These are phyloP conservation scores for Nycticorax nycticorax DNA, from an alignment of 2,113 vertebrate species.

Conservation along the genomic window DNA sequence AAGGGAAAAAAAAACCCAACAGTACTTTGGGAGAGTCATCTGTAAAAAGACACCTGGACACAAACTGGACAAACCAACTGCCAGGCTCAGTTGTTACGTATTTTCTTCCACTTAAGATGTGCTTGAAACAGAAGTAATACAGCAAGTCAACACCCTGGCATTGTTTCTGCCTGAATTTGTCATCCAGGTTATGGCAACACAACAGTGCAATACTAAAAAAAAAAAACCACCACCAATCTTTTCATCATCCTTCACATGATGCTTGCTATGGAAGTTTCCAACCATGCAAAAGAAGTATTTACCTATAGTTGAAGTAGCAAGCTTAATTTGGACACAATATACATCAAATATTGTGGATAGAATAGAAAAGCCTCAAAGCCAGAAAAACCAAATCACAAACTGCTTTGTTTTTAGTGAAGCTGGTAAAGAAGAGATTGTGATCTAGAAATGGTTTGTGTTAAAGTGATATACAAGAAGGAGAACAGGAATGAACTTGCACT, in stretches of 20 bases:
- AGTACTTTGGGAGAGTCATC: neutral
- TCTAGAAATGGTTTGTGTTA: neutral
- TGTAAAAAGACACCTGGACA: neutral
- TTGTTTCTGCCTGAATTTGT: neutral
- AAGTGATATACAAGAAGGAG: neutral
- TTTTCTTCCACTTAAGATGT: neutral
- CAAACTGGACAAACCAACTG: neutral
- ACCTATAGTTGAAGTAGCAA: neutral
- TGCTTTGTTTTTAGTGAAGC: neutral
- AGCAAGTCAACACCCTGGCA: neutral
- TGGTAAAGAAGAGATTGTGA: neutral
- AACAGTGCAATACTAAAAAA: neutral
- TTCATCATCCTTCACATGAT: neutral
- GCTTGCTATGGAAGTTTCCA: neutral
- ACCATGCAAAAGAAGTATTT: neutral
- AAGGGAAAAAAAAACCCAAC: neutral
- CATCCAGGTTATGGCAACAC: neutral
- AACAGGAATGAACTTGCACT: neutral
- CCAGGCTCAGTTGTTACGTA: neutral
- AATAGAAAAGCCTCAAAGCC: neutral
- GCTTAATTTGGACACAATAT: neutral
- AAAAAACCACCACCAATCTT: neutral
- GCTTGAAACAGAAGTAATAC: neutral
- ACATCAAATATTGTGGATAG: neutral
- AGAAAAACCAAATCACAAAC: neutral